Evolutionary conservation across 2,113 vertebrate genomes (phyloP), one percentile per base, ranked within the genome.

Genomic region (Osmerus eperlanus): DNA sequence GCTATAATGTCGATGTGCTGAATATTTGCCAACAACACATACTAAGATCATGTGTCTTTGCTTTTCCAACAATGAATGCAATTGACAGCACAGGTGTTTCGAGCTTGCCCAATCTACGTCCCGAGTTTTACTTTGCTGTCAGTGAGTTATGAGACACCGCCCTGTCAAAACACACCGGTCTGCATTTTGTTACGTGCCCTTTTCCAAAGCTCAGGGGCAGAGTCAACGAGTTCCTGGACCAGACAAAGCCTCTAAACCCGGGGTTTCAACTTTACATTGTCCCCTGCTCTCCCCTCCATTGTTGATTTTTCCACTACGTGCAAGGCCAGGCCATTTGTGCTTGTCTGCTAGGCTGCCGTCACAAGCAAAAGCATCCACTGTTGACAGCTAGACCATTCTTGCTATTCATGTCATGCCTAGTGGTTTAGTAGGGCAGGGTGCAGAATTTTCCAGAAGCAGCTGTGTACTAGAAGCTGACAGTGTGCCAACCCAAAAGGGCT

Each of bases 381-480:
- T 80, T 75, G 83, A 86, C 78, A 79, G 83, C 86, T 69, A 58
- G 85, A 80, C 86, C 77, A 81, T 78, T 86, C 84, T 86, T 90
- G 85, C 89, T 88, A 88, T 89, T 94, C 92, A 90, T 93, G 94
- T 95, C 94, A 93, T 91, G 93, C 91, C 91, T 91, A 90, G 91
- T 92, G 91, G 90, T 91, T 90, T 95, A 95, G 93, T 94, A 93
- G 93, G 92, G 86, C 91, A 65, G 65, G 91, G 90, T 90, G 89
- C 90, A 94, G 95, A 96, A 95, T 94, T 94, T 96, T 97, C 95
- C 95, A 97, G 95, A 96, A 96, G 93, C 94, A 95, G 94, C 96
- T 95, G 94, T 94, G 91, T 94, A 94, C 93, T 92, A 88, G 89
- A 87, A 87, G 92, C 91, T 87, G 87, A 91, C 83, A 82, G 75